Percentiles rank a stretch among this genome's conserved stretches.
Evolutionary conservation across 2,888 invertebrate species (phyloP).

Genomic region (Apomyelois bistriatella): DNA sequence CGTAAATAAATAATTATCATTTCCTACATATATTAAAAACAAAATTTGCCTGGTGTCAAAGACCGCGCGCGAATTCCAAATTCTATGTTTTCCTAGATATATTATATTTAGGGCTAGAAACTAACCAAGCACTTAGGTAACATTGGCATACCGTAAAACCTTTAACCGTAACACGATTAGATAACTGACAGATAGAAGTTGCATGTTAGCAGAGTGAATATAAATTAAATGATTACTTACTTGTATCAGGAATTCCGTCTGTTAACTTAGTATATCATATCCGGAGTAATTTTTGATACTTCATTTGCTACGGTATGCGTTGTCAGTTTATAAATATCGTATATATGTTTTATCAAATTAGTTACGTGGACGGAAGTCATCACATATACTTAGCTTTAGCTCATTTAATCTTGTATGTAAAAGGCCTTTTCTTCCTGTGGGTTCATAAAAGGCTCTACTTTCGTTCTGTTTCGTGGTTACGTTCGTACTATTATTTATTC

Average conservation of each 20-base stretch:
- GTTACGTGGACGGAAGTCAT: background rate
- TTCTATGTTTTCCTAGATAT: too few species aligned
- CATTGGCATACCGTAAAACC: background rate
- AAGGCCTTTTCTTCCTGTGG: too few species aligned
- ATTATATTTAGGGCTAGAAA: background rate
- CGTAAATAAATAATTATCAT: too few species aligned
- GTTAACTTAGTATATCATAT: background rate
- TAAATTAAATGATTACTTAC: conserved; percentile 5
- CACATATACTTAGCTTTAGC: background rate
- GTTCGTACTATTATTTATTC: too few species aligned
- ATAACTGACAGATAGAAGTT: conserved; percentile 3
- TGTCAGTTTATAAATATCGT: background rate
- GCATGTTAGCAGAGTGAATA: conserved; percentile 1
- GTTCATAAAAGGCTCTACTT: too few species aligned
- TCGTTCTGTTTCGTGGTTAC: too few species aligned
- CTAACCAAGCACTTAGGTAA: background rate
- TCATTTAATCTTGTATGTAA: too few species aligned
- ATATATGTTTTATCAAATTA: background rate
- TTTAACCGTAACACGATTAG: background rate
- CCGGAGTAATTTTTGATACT: conserved; percentile 6
- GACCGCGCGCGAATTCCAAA: too few species aligned
- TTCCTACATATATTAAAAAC: too few species aligned
- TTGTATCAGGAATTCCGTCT: conserved; percentile 2
- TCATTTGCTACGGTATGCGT: background rate
- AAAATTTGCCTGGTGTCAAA: too few species aligned